These are phyloP conservation scores for Paradoxurus hermaphroditus DNA, from an alignment of 2,113 vertebrate genomes.

Conservation along the genomic window DNA sequence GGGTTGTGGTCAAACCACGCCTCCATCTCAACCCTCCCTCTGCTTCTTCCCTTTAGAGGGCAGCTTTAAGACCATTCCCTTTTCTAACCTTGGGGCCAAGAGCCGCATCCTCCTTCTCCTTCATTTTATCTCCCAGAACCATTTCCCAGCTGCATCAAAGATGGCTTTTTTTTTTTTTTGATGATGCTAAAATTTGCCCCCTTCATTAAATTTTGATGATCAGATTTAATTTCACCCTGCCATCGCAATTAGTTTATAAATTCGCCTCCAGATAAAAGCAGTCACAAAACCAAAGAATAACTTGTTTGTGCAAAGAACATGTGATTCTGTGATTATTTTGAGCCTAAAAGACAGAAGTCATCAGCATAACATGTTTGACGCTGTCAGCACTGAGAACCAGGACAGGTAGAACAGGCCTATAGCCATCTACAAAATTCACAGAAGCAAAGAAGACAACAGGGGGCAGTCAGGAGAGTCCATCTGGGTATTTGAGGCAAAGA, in stretches of 20 bases:
- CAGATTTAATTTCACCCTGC: slow-evolving; percentile 27
- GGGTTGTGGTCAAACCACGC: neutral
- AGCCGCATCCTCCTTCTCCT: neutral
- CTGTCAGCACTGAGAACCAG: neutral
- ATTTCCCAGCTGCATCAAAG: slow-evolving; percentile 13
- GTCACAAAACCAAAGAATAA: slow-evolving; percentile 21
- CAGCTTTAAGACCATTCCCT: neutral
- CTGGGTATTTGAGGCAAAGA: neutral
- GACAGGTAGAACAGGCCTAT: neutral
- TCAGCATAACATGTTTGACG: neutral
- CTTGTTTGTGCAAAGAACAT: neutral
- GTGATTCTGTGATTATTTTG: slow-evolving; percentile 26
- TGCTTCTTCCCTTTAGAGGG: neutral
- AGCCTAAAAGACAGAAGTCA: slow-evolving; percentile 21
- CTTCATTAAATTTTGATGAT: slow-evolving; percentile 35
- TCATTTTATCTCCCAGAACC: slow-evolving; percentile 5
- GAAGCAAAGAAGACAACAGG: neutral
- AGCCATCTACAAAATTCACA: neutral
- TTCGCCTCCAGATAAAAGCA: slow-evolving; percentile 39
- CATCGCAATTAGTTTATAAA: slow-evolving; percentile 46
- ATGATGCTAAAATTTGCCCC: slow-evolving; percentile 31
- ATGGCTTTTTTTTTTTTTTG: neutral
- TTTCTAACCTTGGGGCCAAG: neutral
- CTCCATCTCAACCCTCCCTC: neutral
- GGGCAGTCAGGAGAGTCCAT: neutral